phyloP scores from a whole-genome alignment of 2,113 vertebrate genomes.

The Alces alces region DNA sequence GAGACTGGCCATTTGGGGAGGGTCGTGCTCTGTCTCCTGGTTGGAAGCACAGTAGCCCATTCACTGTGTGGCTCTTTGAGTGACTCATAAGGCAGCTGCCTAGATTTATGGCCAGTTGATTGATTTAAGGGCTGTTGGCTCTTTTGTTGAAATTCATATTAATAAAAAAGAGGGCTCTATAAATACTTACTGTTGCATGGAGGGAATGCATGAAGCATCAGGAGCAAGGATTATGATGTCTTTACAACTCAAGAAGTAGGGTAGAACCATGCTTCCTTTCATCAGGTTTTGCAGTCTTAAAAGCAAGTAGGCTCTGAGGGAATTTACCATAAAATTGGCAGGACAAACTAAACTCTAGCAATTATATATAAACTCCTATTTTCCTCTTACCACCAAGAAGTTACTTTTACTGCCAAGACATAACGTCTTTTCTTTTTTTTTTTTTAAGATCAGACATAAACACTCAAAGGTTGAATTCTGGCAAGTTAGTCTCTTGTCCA shows the following conservation, averaged over 20 bases:
- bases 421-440: neutral
- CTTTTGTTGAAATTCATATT: slow-evolving; percentile 68
- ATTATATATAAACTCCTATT: slow-evolving; percentile 16
- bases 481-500: neutral
- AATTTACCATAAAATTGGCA: slow-evolving; percentile 47
- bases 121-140: slow-evolving; percentile 69
- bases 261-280: slow-evolving; percentile 42
- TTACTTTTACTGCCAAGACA: neutral
- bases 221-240: neutral
- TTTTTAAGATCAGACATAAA: slow-evolving; percentile 32
- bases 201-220: neutral
- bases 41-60: slow-evolving; percentile 71
- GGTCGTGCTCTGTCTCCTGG: slow-evolving; percentile 23
- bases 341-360: slow-evolving; percentile 33
- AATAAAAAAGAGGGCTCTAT: slow-evolving; percentile 54
- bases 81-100: slow-evolving; percentile 77
- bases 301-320: slow-evolving; percentile 13
- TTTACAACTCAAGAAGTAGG: slow-evolving; percentile 34
- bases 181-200: slow-evolving; percentile 32
- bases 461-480: slow-evolving; percentile 15
- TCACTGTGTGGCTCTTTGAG: slow-evolving; percentile 61
- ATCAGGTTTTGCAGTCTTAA: slow-evolving; percentile 29
- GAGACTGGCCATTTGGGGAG: slow-evolving; percentile 53
- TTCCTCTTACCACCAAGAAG: slow-evolving; percentile 36
- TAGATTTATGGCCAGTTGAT: slow-evolving; percentile 72